A percentile compares a stretch with the other conserved stretches of the same genome.
phyloP scores from a whole-genome alignment of 2,113 vertebrate species.

The Nothocercus nigrocapillus region DNA sequence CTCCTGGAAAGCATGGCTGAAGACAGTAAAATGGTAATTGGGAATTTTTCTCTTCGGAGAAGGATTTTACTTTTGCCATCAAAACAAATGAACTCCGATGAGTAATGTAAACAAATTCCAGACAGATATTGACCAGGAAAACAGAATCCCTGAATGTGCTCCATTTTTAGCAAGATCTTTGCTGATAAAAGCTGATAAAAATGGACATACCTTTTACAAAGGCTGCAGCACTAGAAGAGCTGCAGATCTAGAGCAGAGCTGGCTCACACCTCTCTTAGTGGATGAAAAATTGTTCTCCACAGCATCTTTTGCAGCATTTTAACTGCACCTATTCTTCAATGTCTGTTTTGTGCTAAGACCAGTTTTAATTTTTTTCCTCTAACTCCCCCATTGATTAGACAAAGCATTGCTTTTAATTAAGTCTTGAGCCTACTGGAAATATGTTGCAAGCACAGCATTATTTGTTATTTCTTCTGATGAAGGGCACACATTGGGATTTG shows the following conservation, averaged over 20 bases:
- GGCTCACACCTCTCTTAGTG: not conserved
- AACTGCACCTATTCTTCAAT: not conserved
- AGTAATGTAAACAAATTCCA: not conserved
- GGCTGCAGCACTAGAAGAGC: not conserved
- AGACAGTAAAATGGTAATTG: not conserved
- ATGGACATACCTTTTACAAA: not conserved
- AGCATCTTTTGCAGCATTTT: not conserved
- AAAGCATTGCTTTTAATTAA: constrained; percentile 10
- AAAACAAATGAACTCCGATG: not conserved
- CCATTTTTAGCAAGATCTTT: not conserved
- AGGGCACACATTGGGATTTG: not conserved
- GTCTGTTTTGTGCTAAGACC: not conserved
- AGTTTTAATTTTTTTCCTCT: not conserved
- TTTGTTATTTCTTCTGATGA: not conserved
- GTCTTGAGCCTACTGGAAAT: not conserved
- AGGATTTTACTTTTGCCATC: not conserved
- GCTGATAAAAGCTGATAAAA: not conserved
- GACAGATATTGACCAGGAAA: not conserved
- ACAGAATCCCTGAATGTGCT: not conserved
- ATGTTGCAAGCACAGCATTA: not conserved
- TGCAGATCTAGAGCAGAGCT: not conserved
- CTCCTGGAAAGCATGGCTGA: not conserved
- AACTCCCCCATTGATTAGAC: not conserved
- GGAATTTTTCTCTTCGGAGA: not conserved
- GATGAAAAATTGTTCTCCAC: not conserved